These are phyloP conservation scores for Xerus inauris DNA, from an alignment of 2,113 vertebrate genomes.

Conservation along the genomic window DNA sequence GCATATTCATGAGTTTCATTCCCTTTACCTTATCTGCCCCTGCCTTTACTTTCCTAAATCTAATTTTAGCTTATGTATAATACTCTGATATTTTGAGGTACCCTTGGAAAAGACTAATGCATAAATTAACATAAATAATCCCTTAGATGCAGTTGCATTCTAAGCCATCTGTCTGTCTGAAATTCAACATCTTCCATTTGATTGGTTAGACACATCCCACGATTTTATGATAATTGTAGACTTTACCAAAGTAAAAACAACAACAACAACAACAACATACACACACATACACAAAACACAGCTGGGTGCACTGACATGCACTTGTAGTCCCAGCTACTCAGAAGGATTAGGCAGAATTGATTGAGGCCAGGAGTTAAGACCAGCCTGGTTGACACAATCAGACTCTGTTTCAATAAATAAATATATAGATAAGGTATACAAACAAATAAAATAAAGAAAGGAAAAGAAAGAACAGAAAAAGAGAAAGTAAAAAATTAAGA, in stretches of 20 bases:
- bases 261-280: background rate
- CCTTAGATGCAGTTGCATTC: slow-evolving; percentile 55
- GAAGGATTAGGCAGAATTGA: background rate
- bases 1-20: slow-evolving; percentile 75
- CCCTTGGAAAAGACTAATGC: slow-evolving; percentile 80
- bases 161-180: slow-evolving; percentile 75
- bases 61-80: slow-evolving; percentile 76
- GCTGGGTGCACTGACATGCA: background rate
- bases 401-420: background rate
- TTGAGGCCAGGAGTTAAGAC: background rate
- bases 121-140: slow-evolving; percentile 80
- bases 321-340: too few species aligned
- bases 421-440: background rate
- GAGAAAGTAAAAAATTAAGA: background rate
- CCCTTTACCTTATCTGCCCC: slow-evolving; percentile 71
- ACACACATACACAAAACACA: background rate
- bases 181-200: slow-evolving; percentile 52
- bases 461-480: background rate
- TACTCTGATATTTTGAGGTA: slow-evolving; percentile 78
- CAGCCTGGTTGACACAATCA: background rate
- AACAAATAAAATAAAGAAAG: too few species aligned
- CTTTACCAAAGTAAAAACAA: background rate
- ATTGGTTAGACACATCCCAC: slow-evolving; percentile 35
- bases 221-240: slow-evolving; percentile 46
- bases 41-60: slow-evolving; percentile 75